Conservation (phyloP, 2,113 vertebrate genomes). For the Tapirus terrestris region DNA sequence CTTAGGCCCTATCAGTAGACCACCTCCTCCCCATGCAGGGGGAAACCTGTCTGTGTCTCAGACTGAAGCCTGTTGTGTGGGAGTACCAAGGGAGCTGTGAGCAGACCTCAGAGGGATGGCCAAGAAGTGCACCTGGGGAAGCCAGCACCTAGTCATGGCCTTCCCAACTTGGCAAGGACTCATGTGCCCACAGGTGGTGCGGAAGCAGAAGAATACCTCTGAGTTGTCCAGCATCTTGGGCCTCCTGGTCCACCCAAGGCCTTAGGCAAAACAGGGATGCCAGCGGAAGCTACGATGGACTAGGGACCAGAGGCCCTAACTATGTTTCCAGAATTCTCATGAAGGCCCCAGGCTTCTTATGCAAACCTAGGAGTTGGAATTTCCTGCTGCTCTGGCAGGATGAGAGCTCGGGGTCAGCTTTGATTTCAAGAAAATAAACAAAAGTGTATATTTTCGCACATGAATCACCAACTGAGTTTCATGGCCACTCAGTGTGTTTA, state of each 20-base stretch:
- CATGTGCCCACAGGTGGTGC: accelerated
- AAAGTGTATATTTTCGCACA: constrained; percentile 48
- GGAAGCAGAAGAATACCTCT: not conserved
- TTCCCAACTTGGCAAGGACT: not conserved
- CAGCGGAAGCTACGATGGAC: not conserved
- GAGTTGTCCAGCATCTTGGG: not conserved
- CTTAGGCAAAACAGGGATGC: not conserved
- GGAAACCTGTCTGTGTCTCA: not conserved
- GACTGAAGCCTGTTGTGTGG: too few relatives aligned
- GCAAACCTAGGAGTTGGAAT: constrained; percentile 3
- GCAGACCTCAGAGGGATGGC: not conserved
- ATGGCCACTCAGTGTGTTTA: not conserved
- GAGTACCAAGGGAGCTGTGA: not conserved
- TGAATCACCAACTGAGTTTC: not conserved
- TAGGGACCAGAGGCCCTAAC: not conserved
- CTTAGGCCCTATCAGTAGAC: accelerated
- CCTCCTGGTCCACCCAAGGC: not conserved
- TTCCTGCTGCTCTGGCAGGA: constrained; percentile 49
- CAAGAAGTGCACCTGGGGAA: accelerated
- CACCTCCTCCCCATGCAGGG: not conserved
- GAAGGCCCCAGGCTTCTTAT: not conserved
- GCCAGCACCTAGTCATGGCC: not conserved
- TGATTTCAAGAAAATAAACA: constrained; percentile 71
- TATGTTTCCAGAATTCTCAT: not conserved
- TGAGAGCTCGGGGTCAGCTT: constrained; percentile 20